Percentiles rank a stretch among this genome's conserved stretches.
phyloP scores from a whole-genome alignment of 2,888 invertebrate genomes.

The Pediacus dermestoides region DNA sequence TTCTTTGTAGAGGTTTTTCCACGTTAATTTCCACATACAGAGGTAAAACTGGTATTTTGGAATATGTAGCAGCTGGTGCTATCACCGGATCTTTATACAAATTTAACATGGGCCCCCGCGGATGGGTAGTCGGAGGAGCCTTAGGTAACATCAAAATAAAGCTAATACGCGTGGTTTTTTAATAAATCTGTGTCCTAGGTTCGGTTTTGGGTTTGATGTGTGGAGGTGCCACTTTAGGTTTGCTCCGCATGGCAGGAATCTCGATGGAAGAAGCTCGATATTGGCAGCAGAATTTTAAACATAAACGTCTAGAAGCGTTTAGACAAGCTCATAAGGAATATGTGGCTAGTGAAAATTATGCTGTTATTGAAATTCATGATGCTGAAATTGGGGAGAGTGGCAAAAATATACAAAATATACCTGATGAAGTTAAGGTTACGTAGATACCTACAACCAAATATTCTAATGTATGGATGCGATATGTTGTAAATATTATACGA shows the following conservation, averaged over 20 bases:
- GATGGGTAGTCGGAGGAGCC: conserved; percentile 63
- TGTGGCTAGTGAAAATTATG: conserved; percentile 37
- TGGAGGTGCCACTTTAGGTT: conserved; percentile 54
- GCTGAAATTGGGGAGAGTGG: conserved; percentile 30
- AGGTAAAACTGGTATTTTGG: conserved; percentile 62
- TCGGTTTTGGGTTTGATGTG: conserved; percentile 58
- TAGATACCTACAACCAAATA: no score
- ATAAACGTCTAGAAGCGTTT: conserved; percentile 44
- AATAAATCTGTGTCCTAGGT: conserved; percentile 51
- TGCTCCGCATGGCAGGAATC: conserved; percentile 58
- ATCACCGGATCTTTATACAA: conserved; percentile 67
- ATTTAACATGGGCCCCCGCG: conserved; percentile 64
- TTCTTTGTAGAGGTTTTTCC: conserved; percentile 62
- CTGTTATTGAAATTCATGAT: conserved; percentile 33
- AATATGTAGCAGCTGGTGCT: conserved; percentile 64
- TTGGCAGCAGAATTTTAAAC: conserved; percentile 56
- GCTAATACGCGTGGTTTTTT: no score
- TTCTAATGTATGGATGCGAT: no score
- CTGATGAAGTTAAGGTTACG: conserved; percentile 3
- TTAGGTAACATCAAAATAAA: conserved; percentile 61
- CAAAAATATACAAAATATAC: conserved; percentile 22
- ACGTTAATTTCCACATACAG: conserved; percentile 65
- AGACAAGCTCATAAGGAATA: conserved; percentile 37
- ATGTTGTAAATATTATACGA: conserved; percentile 1
- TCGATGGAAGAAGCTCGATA: conserved; percentile 63